Evolutionary conservation across 1,140 invertebrate species (phyloP).

Genomic region (Bemisia tabaci): DNA sequence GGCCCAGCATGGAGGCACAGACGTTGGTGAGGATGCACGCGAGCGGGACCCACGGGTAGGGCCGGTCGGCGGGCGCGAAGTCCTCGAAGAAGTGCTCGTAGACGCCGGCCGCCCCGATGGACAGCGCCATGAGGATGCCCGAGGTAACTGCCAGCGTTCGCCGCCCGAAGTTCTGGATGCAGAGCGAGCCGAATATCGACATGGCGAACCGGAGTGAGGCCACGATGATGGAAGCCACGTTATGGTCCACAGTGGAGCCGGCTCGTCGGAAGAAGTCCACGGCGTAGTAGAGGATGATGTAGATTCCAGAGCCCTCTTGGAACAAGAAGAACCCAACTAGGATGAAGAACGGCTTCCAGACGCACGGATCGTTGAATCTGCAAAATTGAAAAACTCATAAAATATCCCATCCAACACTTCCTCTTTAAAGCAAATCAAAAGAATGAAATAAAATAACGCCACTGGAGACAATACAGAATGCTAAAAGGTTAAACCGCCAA

Average conservation of each 20-base stretch:
- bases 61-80: constrained; percentile 29
- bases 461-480: no score
- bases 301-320: constrained; percentile 56
- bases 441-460: no score
- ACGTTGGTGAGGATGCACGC: constrained; percentile 50
- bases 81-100: constrained; percentile 34
- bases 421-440: no score
- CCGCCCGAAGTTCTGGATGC: constrained; percentile 55
- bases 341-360: constrained; percentile 48
- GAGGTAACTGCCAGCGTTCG: constrained; percentile 49
- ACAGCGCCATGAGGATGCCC: constrained; percentile 43
- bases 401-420: constrained; percentile 18
- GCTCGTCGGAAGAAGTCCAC: constrained; percentile 52
- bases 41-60: constrained; percentile 40
- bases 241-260: constrained; percentile 48
- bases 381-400: no score
- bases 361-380: constrained; percentile 28
- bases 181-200: constrained; percentile 45
- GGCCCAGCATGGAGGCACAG: constrained; percentile 55
- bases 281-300: constrained; percentile 62
- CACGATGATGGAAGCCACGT: constrained; percentile 56
- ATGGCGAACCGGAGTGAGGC: constrained; percentile 51
- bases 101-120: constrained; percentile 34
- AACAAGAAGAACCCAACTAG: constrained; percentile 48
- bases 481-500: no score